Evolutionary conservation across 2,888 invertebrate species (phyloP), one percentile per base, ranked within the genome.

Genomic region (Dynastes hyllus): DNA sequence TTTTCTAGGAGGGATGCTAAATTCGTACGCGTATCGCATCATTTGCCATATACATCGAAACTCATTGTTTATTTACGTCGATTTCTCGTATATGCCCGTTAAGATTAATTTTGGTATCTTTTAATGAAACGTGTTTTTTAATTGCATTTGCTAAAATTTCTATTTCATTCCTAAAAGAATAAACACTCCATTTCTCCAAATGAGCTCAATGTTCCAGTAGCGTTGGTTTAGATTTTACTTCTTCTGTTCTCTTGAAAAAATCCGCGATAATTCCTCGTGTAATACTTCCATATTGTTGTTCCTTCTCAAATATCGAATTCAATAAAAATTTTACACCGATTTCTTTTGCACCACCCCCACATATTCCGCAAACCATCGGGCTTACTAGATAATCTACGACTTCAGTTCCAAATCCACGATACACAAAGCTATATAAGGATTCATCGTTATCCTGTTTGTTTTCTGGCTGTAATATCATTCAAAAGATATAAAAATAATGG

Each of bases 301-400:
- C 98, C 81, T 92, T 92, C 80, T 95, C 93, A 89, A 96, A 96
- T 9, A 96, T 83, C 1, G 91, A 90, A 84, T 93, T 93, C 92
- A 97, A 93, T 37, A 98, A 90, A 84, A 97, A 95, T 82, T 95
- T 95, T 0, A 97, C 95, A 85, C 97, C 96, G 77, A 98, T 94
- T 88, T 96, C 92, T 81, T 94, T 94, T 0, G 97, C 94, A 90
- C 98, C 94, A 0, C 98, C 98, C 0, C 97, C 98, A 90, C 95
- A 97, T 82, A 98, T 96, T 0, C 98, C 98, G 87, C 97, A 95
- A 82, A 97, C 94, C 91, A 98, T 91, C 0, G 98, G 94, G 85
- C 97, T 95, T 63, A 96, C 93, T 0, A 95, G 91, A 89, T 95
- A 96, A 83, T 97, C 95, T 0, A 98, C 97, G 22, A 97, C 89